These are phyloP conservation scores for Aphrophora alni DNA, from an alignment of 2,888 invertebrate genomes.

Conservation along the genomic window DNA sequence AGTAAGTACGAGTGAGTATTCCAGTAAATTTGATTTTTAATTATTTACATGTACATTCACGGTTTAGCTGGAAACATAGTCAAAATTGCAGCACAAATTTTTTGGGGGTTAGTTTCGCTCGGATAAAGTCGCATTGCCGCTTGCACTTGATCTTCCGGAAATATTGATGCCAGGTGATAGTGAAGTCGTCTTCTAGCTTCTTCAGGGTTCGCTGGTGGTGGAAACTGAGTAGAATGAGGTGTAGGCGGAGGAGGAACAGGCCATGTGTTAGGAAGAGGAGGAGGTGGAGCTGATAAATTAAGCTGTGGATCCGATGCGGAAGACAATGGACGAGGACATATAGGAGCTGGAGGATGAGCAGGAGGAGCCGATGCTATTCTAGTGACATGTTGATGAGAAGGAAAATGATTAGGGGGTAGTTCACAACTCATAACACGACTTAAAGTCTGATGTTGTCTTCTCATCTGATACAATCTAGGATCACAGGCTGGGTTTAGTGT, in stretches of 20 bases:
- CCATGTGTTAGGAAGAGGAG: constrained; percentile 59
- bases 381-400: constrained; percentile 62
- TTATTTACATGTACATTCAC: not conserved
- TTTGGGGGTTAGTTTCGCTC: constrained; percentile 87
- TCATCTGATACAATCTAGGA: constrained; percentile 67
- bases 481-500: constrained; percentile 83
- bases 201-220: constrained; percentile 57
- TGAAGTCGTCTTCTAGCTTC: constrained; percentile 81
- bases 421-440: constrained; percentile 46
- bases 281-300: constrained; percentile 60
- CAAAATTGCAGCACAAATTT: constrained; percentile 85
- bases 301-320: constrained; percentile 69
- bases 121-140: constrained; percentile 88
- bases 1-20: not conserved
- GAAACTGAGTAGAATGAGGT: constrained; percentile 43
- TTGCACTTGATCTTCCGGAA: constrained; percentile 89
- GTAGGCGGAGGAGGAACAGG: constrained; percentile 50
- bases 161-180: constrained; percentile 89
- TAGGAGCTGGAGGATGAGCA: constrained; percentile 58
- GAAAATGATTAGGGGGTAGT: constrained; percentile 30
- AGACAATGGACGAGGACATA: constrained; percentile 32
- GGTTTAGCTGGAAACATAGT: constrained; percentile 61
- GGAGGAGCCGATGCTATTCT: constrained; percentile 78
- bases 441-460: constrained; percentile 52
- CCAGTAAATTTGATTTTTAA: not conserved